Percentiles rank a stretch among this genome's conserved stretches.
Evolutionary conservation across 2,113 vertebrate genomes (phyloP).

Genomic region (Ailuropoda melanoleuca): DNA sequence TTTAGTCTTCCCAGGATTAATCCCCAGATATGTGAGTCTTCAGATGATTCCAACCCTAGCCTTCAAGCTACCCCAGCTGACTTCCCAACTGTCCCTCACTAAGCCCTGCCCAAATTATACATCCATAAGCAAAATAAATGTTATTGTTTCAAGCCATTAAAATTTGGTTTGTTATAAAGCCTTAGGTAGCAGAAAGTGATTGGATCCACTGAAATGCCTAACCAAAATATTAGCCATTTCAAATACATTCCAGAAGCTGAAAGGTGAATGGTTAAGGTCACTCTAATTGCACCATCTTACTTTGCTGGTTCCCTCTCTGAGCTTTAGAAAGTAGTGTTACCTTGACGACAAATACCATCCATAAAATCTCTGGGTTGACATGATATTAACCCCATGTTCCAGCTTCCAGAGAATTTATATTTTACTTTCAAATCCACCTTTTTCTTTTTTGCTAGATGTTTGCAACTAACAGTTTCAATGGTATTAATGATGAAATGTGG

Average conservation of each 20-base stretch:
- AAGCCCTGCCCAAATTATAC: neutral
- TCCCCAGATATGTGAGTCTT: neutral
- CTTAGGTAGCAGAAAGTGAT: neutral
- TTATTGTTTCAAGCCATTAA: neutral
- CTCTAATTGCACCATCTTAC: neutral
- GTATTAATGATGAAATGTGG: slow-evolving; percentile 21
- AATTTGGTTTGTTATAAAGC: neutral
- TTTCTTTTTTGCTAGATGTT: neutral
- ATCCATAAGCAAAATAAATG: neutral
- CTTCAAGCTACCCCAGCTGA: neutral
- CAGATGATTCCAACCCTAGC: neutral
- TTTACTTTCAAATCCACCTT: neutral
- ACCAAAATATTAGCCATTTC: slow-evolving; percentile 5
- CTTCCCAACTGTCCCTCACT: neutral
- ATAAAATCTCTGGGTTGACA: slow-evolving; percentile 27
- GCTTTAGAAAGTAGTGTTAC: slow-evolving; percentile 26
- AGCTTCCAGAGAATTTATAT: slow-evolving; percentile 22
- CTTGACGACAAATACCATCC: neutral
- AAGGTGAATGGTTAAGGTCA: neutral
- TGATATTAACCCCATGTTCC: neutral
- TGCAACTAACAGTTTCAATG: neutral
- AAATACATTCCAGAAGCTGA: neutral
- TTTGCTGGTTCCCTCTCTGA: neutral
- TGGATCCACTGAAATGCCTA: neutral
- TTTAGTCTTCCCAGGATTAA: neutral